A percentile compares a stretch with the other conserved stretches of the same genome.
Evolutionary conservation across 2,888 invertebrate species (phyloP).

Genomic region (Lymantria dispar): DNA sequence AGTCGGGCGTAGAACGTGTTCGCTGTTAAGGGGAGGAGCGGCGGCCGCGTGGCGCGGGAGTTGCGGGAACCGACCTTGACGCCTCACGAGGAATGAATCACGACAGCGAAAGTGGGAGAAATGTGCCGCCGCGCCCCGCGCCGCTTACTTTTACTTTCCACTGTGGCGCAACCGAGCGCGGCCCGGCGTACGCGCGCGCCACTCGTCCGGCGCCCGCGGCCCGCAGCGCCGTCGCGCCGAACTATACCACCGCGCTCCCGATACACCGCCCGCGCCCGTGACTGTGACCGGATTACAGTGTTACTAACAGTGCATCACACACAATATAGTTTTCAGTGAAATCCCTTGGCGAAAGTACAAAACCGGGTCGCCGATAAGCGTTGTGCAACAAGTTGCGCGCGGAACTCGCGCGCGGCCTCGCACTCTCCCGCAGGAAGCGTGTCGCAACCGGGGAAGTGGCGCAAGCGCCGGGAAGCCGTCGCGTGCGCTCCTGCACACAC

Average conservation of each 20-base stretch:
- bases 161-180: conserved; percentile 78
- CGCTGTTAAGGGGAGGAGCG: conserved; percentile 40
- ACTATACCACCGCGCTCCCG: conserved; percentile 48
- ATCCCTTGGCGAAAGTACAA: conserved; percentile 66
- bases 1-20: conserved; percentile 20
- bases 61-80: conserved; percentile 76
- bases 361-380: conserved; percentile 70
- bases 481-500: conserved; percentile 61
- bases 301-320: conserved; percentile 52
- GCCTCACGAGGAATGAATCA: conserved; percentile 64
- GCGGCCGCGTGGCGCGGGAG: conserved; percentile 51
- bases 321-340: conserved; percentile 74
- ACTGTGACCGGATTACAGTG: conserved; percentile 80
- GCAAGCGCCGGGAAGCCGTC: conserved; percentile 74
- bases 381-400: conserved; percentile 73
- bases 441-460: conserved; percentile 79
- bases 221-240: conserved; percentile 79
- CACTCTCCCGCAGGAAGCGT: conserved; percentile 79
- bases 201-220: conserved; percentile 81
- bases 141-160: conserved; percentile 81
- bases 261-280: conserved; percentile 47
- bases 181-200: conserved; percentile 70
- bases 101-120: conserved; percentile 81
- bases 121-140: conserved; percentile 74
- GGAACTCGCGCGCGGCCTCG: conserved; percentile 75